These are phyloP conservation scores for Colletes latitarsis DNA, from an alignment of 1,140 invertebrate species.

Conservation along the genomic window DNA sequence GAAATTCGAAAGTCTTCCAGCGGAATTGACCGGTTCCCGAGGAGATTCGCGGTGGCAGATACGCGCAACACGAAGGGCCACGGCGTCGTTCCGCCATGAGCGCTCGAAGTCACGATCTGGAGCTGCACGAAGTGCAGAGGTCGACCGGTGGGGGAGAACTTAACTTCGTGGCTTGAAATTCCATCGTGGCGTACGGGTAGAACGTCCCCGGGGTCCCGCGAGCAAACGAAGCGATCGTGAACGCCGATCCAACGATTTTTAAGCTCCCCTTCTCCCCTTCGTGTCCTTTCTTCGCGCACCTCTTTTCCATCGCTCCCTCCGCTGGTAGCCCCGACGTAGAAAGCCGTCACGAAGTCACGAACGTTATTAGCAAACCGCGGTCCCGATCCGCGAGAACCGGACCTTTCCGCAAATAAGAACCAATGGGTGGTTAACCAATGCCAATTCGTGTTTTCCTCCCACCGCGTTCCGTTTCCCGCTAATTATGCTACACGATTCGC, in stretches of 20 bases:
- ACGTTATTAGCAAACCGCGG: slow-evolving; percentile 71
- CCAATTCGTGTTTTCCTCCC: slow-evolving; percentile 4
- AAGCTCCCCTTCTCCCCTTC: slow-evolving; percentile 36
- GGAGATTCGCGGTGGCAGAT: slow-evolving; percentile 50
- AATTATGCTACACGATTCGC: not conserved
- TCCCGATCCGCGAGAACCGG: slow-evolving; percentile 61
- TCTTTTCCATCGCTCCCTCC: not conserved
- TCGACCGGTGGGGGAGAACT: slow-evolving; percentile 38
- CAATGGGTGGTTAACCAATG: slow-evolving; percentile 15
- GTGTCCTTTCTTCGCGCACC: slow-evolving; percentile 8
- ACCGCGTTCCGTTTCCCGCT: not conserved
- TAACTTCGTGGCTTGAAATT: slow-evolving; percentile 61
- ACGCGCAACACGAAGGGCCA: slow-evolving; percentile 30
- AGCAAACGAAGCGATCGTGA: slow-evolving; percentile 52
- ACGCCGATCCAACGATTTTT: slow-evolving; percentile 44
- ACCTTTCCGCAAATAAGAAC: slow-evolving; percentile 49
- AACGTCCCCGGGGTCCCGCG: not conserved
- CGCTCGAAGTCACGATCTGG: slow-evolving; percentile 51
- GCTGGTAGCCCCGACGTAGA: slow-evolving; percentile 2
- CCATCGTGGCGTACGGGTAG: slow-evolving; percentile 39
- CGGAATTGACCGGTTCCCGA: slow-evolving; percentile 34
- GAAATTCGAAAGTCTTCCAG: slow-evolving; percentile 31
- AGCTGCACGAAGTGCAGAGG: slow-evolving; percentile 56
- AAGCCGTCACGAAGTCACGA: slow-evolving; percentile 73
- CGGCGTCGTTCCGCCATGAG: slow-evolving; percentile 45